A percentile compares a stretch with the other conserved stretches of the same genome.
These are phyloP conservation scores for Erinaceus europaeus DNA, from an alignment of 2,113 vertebrate genomes.

Conservation along the genomic window DNA sequence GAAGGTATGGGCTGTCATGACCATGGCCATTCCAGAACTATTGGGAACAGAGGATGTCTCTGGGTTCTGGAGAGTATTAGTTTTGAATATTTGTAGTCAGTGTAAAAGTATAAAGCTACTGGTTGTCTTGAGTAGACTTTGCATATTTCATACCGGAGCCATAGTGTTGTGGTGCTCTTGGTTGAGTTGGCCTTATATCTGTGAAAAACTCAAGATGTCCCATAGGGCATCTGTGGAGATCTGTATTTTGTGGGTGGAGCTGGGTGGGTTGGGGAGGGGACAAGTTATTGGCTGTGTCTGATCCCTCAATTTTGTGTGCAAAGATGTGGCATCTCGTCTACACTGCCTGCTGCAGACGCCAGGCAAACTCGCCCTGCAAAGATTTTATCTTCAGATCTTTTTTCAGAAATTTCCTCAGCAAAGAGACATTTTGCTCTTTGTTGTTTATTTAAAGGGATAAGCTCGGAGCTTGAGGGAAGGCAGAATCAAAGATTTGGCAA, in stretches of 20 bases:
- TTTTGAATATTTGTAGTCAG: slow-evolving; percentile 10
- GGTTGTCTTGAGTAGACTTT: background rate
- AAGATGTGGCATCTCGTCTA: background rate
- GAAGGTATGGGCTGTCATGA: background rate
- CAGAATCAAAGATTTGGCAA: slow-evolving; percentile 58
- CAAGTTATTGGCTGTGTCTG: background rate
- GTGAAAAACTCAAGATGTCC: background rate
- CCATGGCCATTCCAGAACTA: background rate
- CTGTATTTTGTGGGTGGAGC: background rate
- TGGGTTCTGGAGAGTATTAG: background rate
- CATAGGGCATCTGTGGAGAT: background rate
- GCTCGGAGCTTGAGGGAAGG: slow-evolving; percentile 53
- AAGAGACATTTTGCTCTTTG: slow-evolving; percentile 18
- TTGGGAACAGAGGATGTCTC: background rate
- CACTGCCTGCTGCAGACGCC: background rate
- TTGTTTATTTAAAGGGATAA: slow-evolving; percentile 52
- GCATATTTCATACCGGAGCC: background rate
- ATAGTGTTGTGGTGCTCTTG: background rate
- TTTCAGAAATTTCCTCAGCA: slow-evolving; percentile 21
- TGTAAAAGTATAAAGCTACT: slow-evolving; percentile 21
- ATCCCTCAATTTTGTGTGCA: background rate
- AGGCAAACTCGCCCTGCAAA: background rate
- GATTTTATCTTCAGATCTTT: background rate
- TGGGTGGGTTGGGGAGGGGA: too few relatives aligned
- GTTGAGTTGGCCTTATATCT: background rate